Conservation (phyloP, 2,113 vertebrate species). For the Eonycteris spelaea region DNA sequence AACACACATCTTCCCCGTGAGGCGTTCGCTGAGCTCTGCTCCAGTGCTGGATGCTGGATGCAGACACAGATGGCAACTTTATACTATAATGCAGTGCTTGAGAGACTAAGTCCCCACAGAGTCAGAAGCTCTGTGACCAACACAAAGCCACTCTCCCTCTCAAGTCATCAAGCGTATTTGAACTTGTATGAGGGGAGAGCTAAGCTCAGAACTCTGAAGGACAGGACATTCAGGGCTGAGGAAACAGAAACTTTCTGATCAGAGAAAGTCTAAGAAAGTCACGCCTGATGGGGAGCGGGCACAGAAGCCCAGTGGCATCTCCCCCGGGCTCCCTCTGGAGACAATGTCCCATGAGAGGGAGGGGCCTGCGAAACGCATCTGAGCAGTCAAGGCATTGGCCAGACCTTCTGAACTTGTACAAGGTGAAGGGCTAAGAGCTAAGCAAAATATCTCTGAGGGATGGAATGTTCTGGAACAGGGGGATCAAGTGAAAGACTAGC, state of each 20-base stretch:
- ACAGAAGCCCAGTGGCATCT: not conserved
- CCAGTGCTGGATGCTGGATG: not conserved
- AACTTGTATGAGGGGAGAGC: not conserved
- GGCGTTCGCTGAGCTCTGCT: not conserved
- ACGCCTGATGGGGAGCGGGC: too few species aligned
- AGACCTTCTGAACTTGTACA: not conserved
- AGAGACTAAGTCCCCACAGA: not conserved
- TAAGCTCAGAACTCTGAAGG: not conserved
- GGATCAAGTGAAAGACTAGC: not conserved
- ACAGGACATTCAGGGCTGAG: not conserved
- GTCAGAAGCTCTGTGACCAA: not conserved
- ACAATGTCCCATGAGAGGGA: not conserved
- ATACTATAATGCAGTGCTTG: too few species aligned
- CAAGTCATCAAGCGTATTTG: too few species aligned
- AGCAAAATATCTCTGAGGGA: not conserved
- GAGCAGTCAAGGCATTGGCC: not conserved
- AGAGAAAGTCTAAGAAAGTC: not conserved
- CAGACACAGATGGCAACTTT: not conserved
- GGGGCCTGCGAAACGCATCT: rapidly evolving
- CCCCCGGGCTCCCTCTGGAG: not conserved
- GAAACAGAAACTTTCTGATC: not conserved
- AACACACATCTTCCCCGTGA: not conserved
- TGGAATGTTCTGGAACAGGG: not conserved
- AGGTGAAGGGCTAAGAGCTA: not conserved
- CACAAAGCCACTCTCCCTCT: not conserved